A percentile compares a stretch with the other conserved stretches of the same genome.
Conservation (phyloP, 2,113 vertebrate genomes). For the Echinops telfairi region DNA sequence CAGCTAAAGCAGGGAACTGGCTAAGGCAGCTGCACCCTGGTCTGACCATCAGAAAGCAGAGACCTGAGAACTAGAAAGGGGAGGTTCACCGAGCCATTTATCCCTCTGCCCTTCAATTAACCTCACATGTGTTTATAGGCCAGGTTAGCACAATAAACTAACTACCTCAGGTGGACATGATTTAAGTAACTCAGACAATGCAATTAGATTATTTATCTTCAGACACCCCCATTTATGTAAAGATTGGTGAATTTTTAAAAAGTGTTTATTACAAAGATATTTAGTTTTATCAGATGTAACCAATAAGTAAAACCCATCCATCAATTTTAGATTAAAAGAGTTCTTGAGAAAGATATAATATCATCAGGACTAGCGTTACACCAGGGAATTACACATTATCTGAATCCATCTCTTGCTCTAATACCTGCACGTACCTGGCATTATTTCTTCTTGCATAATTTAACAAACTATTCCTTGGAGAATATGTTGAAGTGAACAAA, state of each 20-base stretch:
- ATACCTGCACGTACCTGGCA: background rate
- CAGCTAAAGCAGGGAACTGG: no score
- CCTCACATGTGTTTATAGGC: no score
- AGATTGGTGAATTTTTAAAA: background rate
- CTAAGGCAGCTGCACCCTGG: no score
- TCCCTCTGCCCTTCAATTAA: no score
- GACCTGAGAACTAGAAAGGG: no score
- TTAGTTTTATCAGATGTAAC: background rate
- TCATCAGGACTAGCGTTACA: background rate
- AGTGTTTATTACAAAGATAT: background rate
- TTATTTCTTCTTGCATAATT: constrained; percentile 47
- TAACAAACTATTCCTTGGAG: constrained; percentile 54
- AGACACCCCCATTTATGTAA: background rate
- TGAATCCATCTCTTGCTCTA: background rate
- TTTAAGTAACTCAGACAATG: background rate
- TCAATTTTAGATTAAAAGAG: background rate
- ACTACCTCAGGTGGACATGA: background rate
- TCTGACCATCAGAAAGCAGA: no score
- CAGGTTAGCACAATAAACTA: no score
- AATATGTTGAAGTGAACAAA: constrained; percentile 72
- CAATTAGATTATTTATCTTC: background rate
- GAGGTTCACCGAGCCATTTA: no score
- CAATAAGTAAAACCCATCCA: background rate
- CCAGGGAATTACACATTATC: constrained; percentile 2
- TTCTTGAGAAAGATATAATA: background rate